Percentiles rank a stretch among this genome's conserved stretches.
Conservation (phyloP, 2,797 vertebrate genomes). For the Myotis planiceps region DNA sequence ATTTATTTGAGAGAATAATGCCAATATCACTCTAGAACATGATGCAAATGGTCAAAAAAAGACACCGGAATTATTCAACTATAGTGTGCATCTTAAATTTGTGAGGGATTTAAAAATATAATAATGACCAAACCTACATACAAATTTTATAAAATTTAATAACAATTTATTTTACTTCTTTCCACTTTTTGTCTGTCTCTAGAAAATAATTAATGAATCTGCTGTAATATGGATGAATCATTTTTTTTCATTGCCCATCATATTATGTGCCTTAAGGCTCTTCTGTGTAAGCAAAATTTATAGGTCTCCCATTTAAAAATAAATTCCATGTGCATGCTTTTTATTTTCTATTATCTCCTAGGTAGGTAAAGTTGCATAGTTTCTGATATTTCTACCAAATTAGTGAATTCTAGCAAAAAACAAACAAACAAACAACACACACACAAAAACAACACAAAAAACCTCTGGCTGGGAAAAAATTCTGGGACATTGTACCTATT, state of each 20-base stretch:
- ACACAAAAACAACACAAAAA: background rate
- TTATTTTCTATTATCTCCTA: background rate
- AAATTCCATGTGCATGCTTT: background rate
- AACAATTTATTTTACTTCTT: background rate
- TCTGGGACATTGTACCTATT: background rate
- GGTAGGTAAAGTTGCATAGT: background rate
- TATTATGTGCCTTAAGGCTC: background rate
- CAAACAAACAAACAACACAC: no score
- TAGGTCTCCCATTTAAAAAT: background rate
- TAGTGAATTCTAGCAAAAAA: background rate
- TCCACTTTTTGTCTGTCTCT: background rate
- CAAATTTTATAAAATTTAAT: background rate
- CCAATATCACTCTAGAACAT: background rate
- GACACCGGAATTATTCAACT: background rate
- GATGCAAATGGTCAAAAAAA: background rate
- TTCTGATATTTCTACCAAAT: background rate
- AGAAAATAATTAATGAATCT: background rate
- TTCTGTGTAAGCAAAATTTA: background rate
- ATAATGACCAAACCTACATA: background rate
- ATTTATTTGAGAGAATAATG: background rate
- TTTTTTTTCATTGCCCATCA: background rate
- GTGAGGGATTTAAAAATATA: background rate
- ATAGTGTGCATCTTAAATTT: background rate
- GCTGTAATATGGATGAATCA: background rate
- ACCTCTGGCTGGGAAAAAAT: background rate